Conservation (phyloP, 2,888 invertebrate species). For the Chironomus riparius region DNA sequence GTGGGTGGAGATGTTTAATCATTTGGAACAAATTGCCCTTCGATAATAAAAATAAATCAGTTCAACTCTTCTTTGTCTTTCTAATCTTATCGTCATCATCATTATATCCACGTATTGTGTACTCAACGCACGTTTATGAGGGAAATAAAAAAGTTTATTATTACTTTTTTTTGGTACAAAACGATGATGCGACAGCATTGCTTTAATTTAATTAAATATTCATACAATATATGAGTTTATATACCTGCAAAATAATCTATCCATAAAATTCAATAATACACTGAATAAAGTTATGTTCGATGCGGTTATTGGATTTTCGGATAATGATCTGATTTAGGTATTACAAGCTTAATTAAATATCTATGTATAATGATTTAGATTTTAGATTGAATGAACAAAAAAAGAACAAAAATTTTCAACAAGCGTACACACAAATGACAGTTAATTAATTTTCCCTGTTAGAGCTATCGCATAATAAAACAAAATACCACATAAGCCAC, state of each 20-base stretch:
- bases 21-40: neutral
- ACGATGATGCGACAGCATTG: too few relatives aligned
- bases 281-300: neutral
- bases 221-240: too few relatives aligned
- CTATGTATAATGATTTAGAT: neutral
- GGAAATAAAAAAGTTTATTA: too few relatives aligned
- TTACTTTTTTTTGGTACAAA: too few relatives aligned
- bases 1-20: neutral
- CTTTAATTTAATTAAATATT: too few relatives aligned
- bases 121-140: too few relatives aligned
- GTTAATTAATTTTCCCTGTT: neutral
- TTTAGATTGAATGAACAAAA: neutral
- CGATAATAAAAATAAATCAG: neutral
- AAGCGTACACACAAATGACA: neutral
- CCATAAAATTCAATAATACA: too few relatives aligned
- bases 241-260: too few relatives aligned
- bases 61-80: neutral
- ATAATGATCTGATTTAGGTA: neutral
- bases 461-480: neutral
- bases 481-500: neutral
- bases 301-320: neutral
- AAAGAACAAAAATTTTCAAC: neutral
- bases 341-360: neutral
- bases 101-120: too few relatives aligned
- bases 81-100: neutral